These are phyloP conservation scores for Drosophila yakuba DNA, from an alignment of 1,140 invertebrate species.

Conservation along the genomic window DNA sequence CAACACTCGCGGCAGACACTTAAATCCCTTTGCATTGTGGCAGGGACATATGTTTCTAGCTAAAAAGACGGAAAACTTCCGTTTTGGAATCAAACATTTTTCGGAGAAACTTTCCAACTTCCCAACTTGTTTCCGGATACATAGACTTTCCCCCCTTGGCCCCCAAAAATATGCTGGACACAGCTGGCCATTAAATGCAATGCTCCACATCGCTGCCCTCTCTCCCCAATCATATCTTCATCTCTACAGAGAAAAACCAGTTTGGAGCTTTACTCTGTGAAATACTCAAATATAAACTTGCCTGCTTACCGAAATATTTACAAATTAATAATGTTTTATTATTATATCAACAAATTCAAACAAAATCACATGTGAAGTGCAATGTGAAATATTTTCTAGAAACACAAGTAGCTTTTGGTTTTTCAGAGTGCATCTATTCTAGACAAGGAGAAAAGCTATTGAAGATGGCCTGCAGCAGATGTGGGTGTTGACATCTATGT, in stretches of 20 bases:
- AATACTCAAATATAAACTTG: not conserved
- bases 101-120: constrained; percentile 36
- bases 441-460: constrained; percentile 46
- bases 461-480: constrained; percentile 56
- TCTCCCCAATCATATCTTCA: not conserved
- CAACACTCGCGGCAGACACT: constrained; percentile 5
- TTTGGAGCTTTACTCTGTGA: not conserved
- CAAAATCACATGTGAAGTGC: not conserved
- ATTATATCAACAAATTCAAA: too few relatives aligned
- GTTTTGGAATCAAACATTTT: constrained; percentile 39
- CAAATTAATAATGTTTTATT: too few relatives aligned
- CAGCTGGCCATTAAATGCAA: constrained; percentile 49
- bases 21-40: constrained; percentile 8
- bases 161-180: constrained; percentile 21
- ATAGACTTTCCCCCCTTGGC: not conserved
- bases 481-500: constrained; percentile 70
- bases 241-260: not conserved
- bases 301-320: too few relatives aligned
- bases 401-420: not conserved
- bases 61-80: constrained; percentile 37
- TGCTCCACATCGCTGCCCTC: not conserved
- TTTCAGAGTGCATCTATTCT: constrained; percentile 21
- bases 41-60: constrained; percentile 23
- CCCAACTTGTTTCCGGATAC: constrained; percentile 32
- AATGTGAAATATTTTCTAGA: not conserved